A percentile compares a stretch with the other conserved stretches of the same genome.
Evolutionary conservation across 92 coral and sea anemone genomes (phyloP).

Genomic region (Palythoa grandiflora): DNA sequence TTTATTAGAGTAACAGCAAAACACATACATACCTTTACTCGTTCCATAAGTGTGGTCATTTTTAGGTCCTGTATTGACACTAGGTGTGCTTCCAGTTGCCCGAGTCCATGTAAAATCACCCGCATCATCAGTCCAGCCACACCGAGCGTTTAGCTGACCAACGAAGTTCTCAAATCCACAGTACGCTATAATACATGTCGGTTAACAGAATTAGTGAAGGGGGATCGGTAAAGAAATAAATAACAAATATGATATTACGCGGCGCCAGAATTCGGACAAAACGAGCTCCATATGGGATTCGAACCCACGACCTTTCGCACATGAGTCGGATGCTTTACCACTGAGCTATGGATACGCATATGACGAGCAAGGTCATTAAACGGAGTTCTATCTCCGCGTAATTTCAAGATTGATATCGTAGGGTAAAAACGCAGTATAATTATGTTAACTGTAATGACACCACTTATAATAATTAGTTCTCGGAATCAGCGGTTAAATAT

Average conservation of each 20-base stretch:
- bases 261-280: too few relatives aligned
- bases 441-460: too few relatives aligned
- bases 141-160: constrained; percentile 52
- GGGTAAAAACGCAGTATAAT: too few relatives aligned
- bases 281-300: too few relatives aligned
- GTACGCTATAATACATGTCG: constrained; percentile 53
- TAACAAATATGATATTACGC: neutral
- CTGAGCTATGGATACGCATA: too few relatives aligned
- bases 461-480: too few relatives aligned
- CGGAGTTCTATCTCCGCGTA: too few relatives aligned
- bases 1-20: neutral
- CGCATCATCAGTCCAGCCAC: constrained; percentile 80
- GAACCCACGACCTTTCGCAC: too few relatives aligned
- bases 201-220: neutral
- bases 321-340: too few relatives aligned
- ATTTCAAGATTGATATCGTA: too few relatives aligned
- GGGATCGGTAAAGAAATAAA: neutral
- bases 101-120: constrained; percentile 88
- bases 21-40: constrained; percentile 62
- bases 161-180: constrained; percentile 86
- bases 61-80: constrained; percentile 82
- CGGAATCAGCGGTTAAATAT: too few relatives aligned
- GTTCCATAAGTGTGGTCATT: constrained; percentile 95
- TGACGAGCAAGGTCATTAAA: too few relatives aligned
- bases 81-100: constrained; percentile 75